Conservation (phyloP, 2,888 invertebrate species). For the Petrophora chlorosata region DNA sequence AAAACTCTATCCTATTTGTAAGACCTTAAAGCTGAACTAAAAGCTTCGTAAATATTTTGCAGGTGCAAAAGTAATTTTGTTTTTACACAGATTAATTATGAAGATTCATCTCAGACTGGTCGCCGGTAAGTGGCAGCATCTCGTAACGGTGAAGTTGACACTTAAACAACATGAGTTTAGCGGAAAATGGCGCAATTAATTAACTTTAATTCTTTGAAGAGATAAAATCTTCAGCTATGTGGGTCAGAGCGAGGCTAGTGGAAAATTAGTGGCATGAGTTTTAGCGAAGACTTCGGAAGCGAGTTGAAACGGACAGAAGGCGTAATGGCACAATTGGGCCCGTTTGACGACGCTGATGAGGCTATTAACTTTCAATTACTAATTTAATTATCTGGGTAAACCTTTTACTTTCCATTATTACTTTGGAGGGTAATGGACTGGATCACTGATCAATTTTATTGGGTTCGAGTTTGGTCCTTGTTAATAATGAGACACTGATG, state of each 20-base stretch:
- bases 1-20: not conserved
- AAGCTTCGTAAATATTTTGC: not conserved
- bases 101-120: constrained; percentile 70
- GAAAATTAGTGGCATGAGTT: not conserved
- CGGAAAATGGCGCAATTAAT: constrained; percentile 43
- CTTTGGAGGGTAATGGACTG: no score
- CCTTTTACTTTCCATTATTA: no score
- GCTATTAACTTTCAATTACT: no score
- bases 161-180: constrained; percentile 52
- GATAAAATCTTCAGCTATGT: constrained; percentile 42
- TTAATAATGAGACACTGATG: no score
- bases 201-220: constrained; percentile 51
- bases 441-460: no score
- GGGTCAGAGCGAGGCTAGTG: constrained; percentile 36
- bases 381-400: no score
- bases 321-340: no score
- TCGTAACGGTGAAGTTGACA: constrained; percentile 59
- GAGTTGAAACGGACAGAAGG: no score
- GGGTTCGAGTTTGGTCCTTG: no score
- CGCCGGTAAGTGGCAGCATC: constrained; percentile 33
- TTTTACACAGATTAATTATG: constrained; percentile 68
- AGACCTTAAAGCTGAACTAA: not conserved
- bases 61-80: constrained; percentile 26
- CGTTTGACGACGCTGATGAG: no score
- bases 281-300: no score